A percentile compares a stretch with the other conserved stretches of the same genome.
Conservation (phyloP, 2,113 vertebrate species). For the Origma solitaria region DNA sequence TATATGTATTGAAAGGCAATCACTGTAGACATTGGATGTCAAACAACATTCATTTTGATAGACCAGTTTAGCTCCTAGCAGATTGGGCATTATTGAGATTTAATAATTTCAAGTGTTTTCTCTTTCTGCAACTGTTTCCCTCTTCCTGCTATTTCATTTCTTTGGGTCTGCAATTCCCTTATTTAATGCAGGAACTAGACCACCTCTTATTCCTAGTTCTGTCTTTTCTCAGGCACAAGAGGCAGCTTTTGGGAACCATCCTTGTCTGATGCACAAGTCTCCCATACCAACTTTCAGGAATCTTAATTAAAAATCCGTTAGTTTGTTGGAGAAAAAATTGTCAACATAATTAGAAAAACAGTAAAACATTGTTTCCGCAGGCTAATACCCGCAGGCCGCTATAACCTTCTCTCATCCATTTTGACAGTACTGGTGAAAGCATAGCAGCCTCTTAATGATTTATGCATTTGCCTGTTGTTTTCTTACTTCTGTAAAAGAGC, state of each 20-base stretch:
- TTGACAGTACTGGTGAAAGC: background rate
- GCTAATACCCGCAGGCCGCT: background rate
- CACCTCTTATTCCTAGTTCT: background rate
- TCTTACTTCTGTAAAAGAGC: background rate
- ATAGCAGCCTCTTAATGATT: background rate
- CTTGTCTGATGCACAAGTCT: background rate
- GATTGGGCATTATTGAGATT: background rate
- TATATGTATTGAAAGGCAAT: background rate
- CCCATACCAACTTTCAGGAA: background rate
- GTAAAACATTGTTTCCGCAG: constrained; percentile 25
- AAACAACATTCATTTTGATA: background rate
- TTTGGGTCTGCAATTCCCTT: background rate
- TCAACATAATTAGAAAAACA: constrained; percentile 11
- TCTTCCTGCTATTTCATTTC: background rate
- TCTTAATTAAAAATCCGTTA: constrained; percentile 14
- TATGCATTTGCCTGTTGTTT: background rate
- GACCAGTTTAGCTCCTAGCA: background rate
- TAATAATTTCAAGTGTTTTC: background rate
- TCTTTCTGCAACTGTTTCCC: background rate
- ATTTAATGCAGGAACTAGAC: background rate
- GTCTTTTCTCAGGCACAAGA: background rate
- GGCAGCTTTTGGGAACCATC: background rate
- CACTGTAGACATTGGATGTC: background rate
- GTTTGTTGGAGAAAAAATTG: background rate
- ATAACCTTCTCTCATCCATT: constrained; percentile 24